Base-by-base conservation (phyloP, 2,113 vertebrate genomes). In the Epinephelus fuscoguttatus region DNA sequence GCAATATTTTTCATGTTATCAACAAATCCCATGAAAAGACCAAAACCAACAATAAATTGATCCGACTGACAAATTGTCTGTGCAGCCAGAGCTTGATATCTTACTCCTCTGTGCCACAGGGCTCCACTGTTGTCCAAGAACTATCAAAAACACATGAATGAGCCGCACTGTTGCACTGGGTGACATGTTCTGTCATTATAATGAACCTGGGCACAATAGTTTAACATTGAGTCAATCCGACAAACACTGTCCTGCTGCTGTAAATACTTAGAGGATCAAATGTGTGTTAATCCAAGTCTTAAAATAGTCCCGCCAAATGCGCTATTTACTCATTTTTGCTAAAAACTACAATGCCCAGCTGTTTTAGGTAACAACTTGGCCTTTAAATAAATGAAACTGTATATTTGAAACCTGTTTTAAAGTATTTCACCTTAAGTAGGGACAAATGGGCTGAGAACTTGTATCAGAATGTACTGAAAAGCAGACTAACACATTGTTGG, bases 11-110 rank as follows among this genome's bases (percentile, higher is more conserved):
- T 55, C 23, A 53, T 61, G 21, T 14, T 18, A n/a, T 49, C 27
- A 77, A 64, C 56, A 81, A 63, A 84, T 78, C 19, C 72, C 19
- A 14, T 9, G 19, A 66, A 45, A 82, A 75, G 10, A 21, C 47
- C 56, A 70, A 82, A 25, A 33, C 19, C 49, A 33, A 60, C 47
- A 27, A 50, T 21, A 4, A 64, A 40, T 21, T 49, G 63, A 66
- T 25, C 42, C 14, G 10, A 64, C 53, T 55, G 53, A 55, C 53
- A 55, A 55, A 55, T 55, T 3, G 21, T 25, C 9, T 57, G 55
- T 25, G 12, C 55, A 57, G 56, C 56, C 5, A 59, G 23, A 15
- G 4, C 56, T 5, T 57, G n/a, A 17, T 30, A 40, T 7, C 14
- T 56, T 50, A 25, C 45, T 77, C 17, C 4, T 0, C 13, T 30